Evolutionary conservation across 2,113 vertebrate genomes (phyloP).

Genomic region (Nematolebias whitei): DNA sequence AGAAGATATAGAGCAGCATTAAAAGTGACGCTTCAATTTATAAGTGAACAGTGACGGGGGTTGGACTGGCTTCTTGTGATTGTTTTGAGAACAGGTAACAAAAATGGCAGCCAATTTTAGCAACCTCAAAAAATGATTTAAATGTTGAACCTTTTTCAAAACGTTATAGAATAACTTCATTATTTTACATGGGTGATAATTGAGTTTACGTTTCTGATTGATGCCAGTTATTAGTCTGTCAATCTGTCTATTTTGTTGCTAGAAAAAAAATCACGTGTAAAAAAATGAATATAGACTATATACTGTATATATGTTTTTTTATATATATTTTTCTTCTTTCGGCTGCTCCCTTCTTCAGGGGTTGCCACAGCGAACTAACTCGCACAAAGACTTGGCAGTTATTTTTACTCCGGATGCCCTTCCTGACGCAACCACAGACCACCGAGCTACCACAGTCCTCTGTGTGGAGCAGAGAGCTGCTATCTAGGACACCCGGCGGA

Average conservation of each 20-base stretch:
- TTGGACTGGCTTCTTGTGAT: neutral
- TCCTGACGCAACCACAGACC: too few relatives aligned
- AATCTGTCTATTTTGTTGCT: neutral
- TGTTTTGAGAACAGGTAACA: neutral
- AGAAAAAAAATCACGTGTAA: neutral
- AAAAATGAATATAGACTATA: neutral
- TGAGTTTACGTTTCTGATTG: neutral
- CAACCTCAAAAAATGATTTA: neutral
- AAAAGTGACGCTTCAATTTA: neutral
- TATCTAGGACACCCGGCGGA: too few relatives aligned
- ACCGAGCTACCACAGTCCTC: too few relatives aligned
- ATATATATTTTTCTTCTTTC: too few relatives aligned
- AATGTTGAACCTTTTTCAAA: constrained; percentile 1
- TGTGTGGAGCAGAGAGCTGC: too few relatives aligned
- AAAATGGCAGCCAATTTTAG: constrained; percentile 3
- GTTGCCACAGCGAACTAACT: too few relatives aligned
- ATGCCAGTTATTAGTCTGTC: constrained; percentile 2
- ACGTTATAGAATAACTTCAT: constrained; percentile 3
- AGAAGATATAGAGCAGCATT: neutral
- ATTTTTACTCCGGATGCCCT: too few relatives aligned
- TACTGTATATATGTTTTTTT: too few relatives aligned
- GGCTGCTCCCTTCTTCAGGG: too few relatives aligned
- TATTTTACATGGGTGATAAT: neutral
- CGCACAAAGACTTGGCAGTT: too few relatives aligned
- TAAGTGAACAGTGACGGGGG: neutral